These are phyloP conservation scores for Gobionotothen gibberifrons DNA, from an alignment of 2,797 vertebrate genomes.

Conservation along the genomic window DNA sequence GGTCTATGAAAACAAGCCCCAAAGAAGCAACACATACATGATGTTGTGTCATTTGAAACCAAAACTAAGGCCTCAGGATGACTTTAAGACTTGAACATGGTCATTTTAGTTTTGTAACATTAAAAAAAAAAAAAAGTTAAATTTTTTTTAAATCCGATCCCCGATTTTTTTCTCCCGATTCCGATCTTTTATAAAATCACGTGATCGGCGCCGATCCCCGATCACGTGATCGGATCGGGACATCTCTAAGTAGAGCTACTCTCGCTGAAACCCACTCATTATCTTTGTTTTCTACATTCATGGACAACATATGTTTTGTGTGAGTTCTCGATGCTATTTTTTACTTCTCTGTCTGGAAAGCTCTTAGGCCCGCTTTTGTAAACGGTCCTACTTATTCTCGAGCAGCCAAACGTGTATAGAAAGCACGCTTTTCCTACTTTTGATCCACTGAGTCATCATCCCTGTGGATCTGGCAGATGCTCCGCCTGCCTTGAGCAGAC, in stretches of 20 bases:
- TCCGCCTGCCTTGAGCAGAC: conserved; percentile 27
- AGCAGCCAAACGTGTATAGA: conserved; percentile 32
- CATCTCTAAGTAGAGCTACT: not conserved
- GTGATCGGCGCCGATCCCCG: no score
- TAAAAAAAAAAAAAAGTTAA: no score
- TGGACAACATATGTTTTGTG: conserved; percentile 19
- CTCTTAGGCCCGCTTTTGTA: conserved; percentile 12
- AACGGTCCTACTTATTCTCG: conserved; percentile 31
- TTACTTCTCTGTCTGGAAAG: conserved; percentile 12
- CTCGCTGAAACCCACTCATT: conserved; percentile 1
- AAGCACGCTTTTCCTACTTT: conserved; percentile 6
- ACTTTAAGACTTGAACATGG: no score
- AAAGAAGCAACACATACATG: no score
- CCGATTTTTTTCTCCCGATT: no score
- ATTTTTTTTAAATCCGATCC: no score
- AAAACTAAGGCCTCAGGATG: no score
- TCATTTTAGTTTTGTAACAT: no score
- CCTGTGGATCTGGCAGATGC: conserved; percentile 19
- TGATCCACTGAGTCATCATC: conserved; percentile 35
- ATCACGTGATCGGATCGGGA: no score
- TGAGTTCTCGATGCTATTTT: not conserved
- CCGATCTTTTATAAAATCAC: no score
- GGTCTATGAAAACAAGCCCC: no score
- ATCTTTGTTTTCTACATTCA: conserved; percentile 11
- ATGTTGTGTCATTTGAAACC: no score